These are phyloP conservation scores for Hyles vespertilio DNA, from an alignment of 1,140 invertebrate species.

Conservation along the genomic window DNA sequence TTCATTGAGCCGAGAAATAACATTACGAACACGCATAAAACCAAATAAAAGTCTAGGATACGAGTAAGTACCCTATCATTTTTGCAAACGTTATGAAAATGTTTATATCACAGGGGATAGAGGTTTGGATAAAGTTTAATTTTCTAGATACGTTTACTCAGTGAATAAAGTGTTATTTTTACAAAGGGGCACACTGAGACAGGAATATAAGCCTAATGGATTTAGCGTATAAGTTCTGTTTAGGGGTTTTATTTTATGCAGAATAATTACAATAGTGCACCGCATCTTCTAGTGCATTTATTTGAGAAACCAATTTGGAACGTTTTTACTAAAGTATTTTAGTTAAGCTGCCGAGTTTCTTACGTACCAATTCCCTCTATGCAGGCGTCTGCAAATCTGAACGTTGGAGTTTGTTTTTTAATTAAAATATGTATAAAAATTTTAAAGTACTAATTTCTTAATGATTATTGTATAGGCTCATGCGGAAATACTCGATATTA, in stretches of 20 bases:
- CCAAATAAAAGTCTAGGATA: neutral
- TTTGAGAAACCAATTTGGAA: neutral
- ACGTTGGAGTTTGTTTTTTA: too few relatives aligned
- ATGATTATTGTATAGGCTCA: too few relatives aligned
- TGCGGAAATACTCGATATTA: too few relatives aligned
- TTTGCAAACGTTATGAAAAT: conserved; percentile 16
- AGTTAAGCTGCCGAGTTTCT: too few relatives aligned
- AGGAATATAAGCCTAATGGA: conserved; percentile 53
- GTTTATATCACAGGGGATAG: conserved; percentile 13
- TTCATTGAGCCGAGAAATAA: too few relatives aligned
- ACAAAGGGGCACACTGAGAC: conserved; percentile 19
- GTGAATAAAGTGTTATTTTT: conserved; percentile 30
- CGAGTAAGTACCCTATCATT: neutral
- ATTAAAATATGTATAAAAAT: too few relatives aligned
- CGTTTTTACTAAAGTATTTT: too few relatives aligned
- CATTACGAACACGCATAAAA: too few relatives aligned
- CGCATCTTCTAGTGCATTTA: conserved; percentile 9
- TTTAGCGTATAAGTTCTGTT: conserved; percentile 53
- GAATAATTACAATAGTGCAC: conserved; percentile 17
- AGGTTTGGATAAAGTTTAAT: conserved; percentile 16
- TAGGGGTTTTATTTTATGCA: conserved; percentile 29
- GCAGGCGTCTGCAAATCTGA: too few relatives aligned
- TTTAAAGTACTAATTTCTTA: too few relatives aligned
- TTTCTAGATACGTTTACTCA: conserved; percentile 15
- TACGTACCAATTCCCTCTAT: too few relatives aligned